Conservation (phyloP, 2,797 vertebrate genomes). For the Xiphophorus birchmanni region DNA sequence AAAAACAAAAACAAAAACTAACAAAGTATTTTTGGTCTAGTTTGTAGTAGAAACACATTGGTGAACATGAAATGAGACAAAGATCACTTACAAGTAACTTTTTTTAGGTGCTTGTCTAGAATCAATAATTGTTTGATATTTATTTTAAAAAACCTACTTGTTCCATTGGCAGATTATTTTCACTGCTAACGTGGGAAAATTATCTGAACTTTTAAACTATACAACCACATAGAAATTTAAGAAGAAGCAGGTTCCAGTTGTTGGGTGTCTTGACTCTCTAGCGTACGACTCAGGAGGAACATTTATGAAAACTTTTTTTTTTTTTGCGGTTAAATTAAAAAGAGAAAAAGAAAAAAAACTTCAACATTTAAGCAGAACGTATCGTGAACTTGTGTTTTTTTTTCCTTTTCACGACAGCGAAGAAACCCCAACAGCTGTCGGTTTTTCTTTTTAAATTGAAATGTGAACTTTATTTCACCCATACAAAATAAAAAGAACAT, state of each 20-base stretch:
- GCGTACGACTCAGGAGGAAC: background rate
- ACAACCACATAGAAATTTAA: background rate
- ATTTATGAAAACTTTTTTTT: background rate
- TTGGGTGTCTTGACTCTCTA: background rate
- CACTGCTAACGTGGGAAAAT: too few species aligned
- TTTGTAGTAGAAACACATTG: too few species aligned
- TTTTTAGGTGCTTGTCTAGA: too few species aligned
- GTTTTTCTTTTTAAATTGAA: conserved; percentile 70
- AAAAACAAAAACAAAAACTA: too few species aligned
- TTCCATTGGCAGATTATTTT: too few species aligned
- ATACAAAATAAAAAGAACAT: conserved; percentile 87
- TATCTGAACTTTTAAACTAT: background rate
- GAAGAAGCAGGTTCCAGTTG: background rate
- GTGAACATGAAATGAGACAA: too few species aligned
- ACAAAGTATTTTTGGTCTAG: too few species aligned
- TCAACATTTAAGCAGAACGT: background rate
- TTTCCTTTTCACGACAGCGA: background rate
- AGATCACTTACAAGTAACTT: too few species aligned
- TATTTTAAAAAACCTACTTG: too few species aligned
- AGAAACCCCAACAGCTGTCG: background rate
- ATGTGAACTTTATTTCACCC: conserved; percentile 85
- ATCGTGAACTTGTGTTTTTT: background rate
- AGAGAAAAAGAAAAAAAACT: background rate
- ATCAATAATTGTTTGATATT: too few species aligned
- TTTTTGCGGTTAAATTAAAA: background rate